Conservation (phyloP, 1,140 invertebrate genomes). For the Eupristina koningsbergeri region DNA sequence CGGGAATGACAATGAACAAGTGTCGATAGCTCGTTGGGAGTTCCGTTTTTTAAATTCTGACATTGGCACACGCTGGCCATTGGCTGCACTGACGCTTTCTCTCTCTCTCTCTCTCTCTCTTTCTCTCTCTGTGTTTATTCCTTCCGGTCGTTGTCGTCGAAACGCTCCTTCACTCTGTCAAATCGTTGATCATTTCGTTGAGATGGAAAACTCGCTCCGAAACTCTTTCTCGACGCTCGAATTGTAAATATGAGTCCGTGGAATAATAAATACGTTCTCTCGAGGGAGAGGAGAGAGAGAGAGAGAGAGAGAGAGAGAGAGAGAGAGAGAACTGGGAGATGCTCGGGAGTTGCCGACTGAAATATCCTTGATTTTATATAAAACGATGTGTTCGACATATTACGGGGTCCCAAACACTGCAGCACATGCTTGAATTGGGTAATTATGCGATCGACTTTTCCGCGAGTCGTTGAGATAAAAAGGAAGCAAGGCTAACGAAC, state of each 20-base stretch:
- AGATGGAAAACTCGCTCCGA: not conserved
- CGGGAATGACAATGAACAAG: constrained; percentile 29
- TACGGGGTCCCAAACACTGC: not conserved
- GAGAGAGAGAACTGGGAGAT: no score
- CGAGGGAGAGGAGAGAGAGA: not conserved
- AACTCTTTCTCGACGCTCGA: not conserved
- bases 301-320: no score
- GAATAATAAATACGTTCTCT: not conserved
- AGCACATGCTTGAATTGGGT: not conserved
- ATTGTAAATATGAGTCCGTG: not conserved
- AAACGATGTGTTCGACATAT: not conserved
- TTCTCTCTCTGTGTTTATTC: no score
- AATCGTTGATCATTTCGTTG: not conserved
- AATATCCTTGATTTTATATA: not conserved
- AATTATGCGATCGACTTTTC: not conserved
- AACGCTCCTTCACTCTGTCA: not conserved
- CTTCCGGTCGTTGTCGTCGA: not conserved
- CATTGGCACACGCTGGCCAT: constrained; percentile 8
- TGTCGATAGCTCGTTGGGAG: not conserved
- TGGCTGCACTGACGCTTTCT: no score
- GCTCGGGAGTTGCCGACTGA: no score
- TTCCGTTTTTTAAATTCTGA: constrained; percentile 12
- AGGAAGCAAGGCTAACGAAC: not conserved
- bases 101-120: no score
- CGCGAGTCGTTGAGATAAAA: not conserved